Evolutionary conservation across 2,888 invertebrate species (phyloP).

Genomic region (Hirtodrosophila cameraria): DNA sequence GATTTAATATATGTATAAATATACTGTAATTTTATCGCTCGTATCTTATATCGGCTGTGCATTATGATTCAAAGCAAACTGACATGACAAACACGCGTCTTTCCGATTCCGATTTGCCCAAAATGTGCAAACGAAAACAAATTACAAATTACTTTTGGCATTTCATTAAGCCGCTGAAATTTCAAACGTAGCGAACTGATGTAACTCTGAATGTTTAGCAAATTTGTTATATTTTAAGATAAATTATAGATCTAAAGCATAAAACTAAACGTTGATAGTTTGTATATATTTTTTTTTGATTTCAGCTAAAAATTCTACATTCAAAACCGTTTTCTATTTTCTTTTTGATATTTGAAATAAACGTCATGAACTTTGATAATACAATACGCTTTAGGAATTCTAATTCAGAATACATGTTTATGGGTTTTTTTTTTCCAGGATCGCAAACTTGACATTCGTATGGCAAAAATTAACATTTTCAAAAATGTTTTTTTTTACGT

Average conservation of each 20-base stretch:
- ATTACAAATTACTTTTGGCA: slow-evolving; percentile 50
- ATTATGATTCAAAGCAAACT: slow-evolving; percentile 28
- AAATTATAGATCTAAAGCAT: background rate
- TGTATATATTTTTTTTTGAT: too few species aligned
- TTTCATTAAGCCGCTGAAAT: slow-evolving; percentile 41
- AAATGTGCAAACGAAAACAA: slow-evolving; percentile 17
- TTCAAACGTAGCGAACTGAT: background rate
- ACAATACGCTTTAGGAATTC: too few species aligned
- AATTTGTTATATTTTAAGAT: background rate
- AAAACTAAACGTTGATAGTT: background rate
- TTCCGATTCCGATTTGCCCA: slow-evolving; percentile 36
- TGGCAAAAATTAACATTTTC: too few species aligned
- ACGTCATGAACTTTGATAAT: too few species aligned
- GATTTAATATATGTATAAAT: slow-evolving; percentile 16
- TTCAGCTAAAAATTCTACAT: too few species aligned
- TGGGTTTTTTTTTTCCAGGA: too few species aligned
- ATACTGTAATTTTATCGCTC: slow-evolving; percentile 4
- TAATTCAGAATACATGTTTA: too few species aligned
- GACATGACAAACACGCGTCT: slow-evolving; percentile 41
- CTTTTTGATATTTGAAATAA: too few species aligned
- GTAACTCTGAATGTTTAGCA: background rate
- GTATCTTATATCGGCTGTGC: slow-evolving; percentile 3
- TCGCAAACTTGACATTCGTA: too few species aligned
- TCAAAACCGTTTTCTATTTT: too few species aligned
- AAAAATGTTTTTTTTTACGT: too few species aligned